phyloP scores from a whole-genome alignment of 2,113 vertebrate species.

The Cynocephalus volans region DNA sequence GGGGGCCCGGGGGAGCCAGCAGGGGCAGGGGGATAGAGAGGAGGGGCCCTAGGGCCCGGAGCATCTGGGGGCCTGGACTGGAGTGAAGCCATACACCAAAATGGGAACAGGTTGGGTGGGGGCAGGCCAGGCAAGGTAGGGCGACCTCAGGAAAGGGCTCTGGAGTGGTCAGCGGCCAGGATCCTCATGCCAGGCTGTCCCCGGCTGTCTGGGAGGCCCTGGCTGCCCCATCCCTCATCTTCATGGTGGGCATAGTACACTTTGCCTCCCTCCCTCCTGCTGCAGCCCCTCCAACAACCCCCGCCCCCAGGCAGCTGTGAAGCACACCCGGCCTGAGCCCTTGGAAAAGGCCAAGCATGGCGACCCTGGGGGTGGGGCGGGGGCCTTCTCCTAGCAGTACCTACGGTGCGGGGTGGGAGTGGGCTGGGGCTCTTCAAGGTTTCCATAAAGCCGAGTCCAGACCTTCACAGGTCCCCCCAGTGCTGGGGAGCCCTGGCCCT shows the following conservation, averaged over 20 bases:
- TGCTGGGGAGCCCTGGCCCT: neutral
- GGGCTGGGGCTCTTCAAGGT: neutral
- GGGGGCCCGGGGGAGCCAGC: too few species aligned
- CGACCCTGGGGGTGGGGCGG: neutral
- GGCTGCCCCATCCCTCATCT: neutral
- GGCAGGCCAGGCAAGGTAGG: neutral
- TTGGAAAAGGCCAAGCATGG: neutral
- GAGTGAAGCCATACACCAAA: neutral
- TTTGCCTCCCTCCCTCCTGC: too few species aligned
- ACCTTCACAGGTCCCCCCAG: neutral
- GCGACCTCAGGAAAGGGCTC: neutral
- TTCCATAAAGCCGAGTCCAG: neutral
- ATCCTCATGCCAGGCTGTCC: neutral
- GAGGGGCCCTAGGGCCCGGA: neutral
- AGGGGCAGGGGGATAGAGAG: neutral
- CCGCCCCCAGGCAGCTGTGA: fast-evolving
- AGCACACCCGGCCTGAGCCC: neutral
- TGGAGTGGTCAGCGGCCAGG: neutral
- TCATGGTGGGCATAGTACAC: fast-evolving
- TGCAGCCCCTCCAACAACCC: fast-evolving
- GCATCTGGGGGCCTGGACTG: neutral
- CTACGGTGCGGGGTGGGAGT: neutral
- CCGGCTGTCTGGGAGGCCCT: neutral
- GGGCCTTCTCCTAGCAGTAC: neutral
- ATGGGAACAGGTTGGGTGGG: fast-evolving